These are phyloP conservation scores for Arrhamphus sclerolepis DNA, from an alignment of 2,797 vertebrate genomes.

Conservation along the genomic window DNA sequence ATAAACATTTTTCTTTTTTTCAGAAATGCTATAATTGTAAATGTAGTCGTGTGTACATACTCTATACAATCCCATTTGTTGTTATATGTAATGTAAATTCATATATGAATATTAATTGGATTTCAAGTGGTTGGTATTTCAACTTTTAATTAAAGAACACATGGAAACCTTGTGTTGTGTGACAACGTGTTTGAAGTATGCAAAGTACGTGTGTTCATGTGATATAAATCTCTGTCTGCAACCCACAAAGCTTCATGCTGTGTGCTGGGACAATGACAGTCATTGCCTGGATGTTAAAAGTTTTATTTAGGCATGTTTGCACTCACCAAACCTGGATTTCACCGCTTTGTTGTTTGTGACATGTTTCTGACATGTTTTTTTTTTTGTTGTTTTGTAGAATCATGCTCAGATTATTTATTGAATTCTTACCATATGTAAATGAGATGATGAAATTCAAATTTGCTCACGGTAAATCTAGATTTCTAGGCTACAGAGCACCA, in stretches of 20 bases:
- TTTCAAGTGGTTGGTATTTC: conserved; percentile 51
- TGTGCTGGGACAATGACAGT: conserved; percentile 66
- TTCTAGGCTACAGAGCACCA: too few species aligned
- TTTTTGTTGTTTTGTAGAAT: too few species aligned
- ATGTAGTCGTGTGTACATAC: conserved; percentile 82
- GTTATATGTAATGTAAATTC: conserved; percentile 70
- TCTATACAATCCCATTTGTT: conserved; percentile 67
- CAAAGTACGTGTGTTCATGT: conserved; percentile 44
- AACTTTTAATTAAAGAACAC: conserved; percentile 49
- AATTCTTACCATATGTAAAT: too few species aligned
- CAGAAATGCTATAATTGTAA: conserved; percentile 80
- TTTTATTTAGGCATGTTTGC: conserved; percentile 67
- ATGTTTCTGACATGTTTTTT: not conserved
- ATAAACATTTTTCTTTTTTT: conserved; percentile 57
- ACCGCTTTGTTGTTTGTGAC: conserved; percentile 72
- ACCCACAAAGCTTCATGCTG: conserved; percentile 56
- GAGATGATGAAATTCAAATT: too few species aligned
- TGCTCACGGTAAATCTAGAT: too few species aligned
- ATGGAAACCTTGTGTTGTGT: conserved; percentile 37
- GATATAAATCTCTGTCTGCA: conserved; percentile 47
- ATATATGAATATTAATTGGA: conserved; percentile 53
- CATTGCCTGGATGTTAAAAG: conserved; percentile 51
- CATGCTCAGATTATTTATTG: too few species aligned
- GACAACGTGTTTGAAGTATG: conserved; percentile 50
- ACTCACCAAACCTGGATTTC: conserved; percentile 57